These are phyloP conservation scores for Istiophorus platypterus DNA, from an alignment of 2,113 vertebrate species.

Conservation along the genomic window DNA sequence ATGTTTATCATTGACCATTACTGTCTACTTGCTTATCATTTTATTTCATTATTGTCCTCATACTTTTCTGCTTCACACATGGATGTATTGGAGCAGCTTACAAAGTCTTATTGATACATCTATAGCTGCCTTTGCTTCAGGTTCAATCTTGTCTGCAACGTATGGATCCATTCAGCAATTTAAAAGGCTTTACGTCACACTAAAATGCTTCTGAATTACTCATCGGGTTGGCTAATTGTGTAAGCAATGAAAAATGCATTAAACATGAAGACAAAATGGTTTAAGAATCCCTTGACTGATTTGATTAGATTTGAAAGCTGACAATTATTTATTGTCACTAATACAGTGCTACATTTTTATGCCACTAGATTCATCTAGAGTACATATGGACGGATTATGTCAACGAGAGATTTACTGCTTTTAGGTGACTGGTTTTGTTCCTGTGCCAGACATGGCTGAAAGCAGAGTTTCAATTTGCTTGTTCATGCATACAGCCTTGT, in stretches of 20 bases:
- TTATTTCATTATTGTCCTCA: constrained; percentile 41
- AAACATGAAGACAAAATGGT: constrained; percentile 65
- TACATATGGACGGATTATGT: neutral
- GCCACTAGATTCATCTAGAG: constrained; percentile 20
- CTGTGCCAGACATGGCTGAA: neutral
- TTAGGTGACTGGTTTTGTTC: constrained; percentile 26
- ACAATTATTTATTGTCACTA: constrained; percentile 6
- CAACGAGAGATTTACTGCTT: constrained; percentile 1
- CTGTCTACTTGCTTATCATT: constrained; percentile 38
- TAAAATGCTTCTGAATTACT: constrained; percentile 59
- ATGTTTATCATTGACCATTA: constrained; percentile 44
- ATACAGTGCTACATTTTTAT: neutral
- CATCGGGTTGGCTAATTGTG: constrained; percentile 51
- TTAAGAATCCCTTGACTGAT: constrained; percentile 35
- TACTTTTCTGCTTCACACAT: constrained; percentile 48
- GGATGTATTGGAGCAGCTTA: constrained; percentile 45
- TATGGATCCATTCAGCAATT: constrained; percentile 24
- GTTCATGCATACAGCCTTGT: neutral
- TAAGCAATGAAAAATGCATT: constrained; percentile 73
- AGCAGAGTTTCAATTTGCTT: constrained; percentile 8
- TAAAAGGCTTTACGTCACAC: constrained; percentile 65
- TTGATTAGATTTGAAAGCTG: neutral
- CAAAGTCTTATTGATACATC: constrained; percentile 44
- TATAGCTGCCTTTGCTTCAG: constrained; percentile 55
- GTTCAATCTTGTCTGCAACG: constrained; percentile 29